phyloP scores from a whole-genome alignment of 2,113 vertebrate genomes.

The Equus quagga region DNA sequence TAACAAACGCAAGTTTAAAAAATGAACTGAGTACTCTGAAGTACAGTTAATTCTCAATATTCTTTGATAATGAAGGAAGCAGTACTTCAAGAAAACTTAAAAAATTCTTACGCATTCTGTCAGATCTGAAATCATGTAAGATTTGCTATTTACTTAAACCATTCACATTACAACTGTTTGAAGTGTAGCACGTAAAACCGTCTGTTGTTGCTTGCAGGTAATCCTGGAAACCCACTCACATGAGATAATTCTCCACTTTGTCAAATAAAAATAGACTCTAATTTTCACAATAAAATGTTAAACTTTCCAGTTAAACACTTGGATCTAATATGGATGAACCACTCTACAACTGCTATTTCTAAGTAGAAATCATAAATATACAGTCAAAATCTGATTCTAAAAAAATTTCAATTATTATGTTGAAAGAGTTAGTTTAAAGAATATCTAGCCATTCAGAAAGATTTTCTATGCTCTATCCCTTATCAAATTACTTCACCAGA shows the following conservation, averaged over 20 bases:
- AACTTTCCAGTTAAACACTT: constrained; percentile 36
- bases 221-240: background rate
- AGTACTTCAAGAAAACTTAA: background rate
- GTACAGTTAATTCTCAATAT: background rate
- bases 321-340: background rate
- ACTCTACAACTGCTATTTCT: constrained; percentile 7
- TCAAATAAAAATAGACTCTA: background rate
- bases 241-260: background rate
- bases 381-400: background rate
- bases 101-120: background rate
- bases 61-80: background rate
- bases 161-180: background rate
- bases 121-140: constrained; percentile 5
- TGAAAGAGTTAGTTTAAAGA: background rate
- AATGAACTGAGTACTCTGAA: background rate
- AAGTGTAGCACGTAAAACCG: background rate
- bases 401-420: background rate
- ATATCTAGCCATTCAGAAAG: background rate
- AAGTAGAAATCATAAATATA: constrained; percentile 17
- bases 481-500: constrained; percentile 27
- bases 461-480: background rate
- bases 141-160: constrained; percentile 8
- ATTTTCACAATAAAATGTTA: constrained; percentile 9
- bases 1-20: constrained; percentile 25
- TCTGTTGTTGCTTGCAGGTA: background rate